Base-by-base conservation (phyloP, 2,113 vertebrate species). In the Anguilla rostrata region DNA sequence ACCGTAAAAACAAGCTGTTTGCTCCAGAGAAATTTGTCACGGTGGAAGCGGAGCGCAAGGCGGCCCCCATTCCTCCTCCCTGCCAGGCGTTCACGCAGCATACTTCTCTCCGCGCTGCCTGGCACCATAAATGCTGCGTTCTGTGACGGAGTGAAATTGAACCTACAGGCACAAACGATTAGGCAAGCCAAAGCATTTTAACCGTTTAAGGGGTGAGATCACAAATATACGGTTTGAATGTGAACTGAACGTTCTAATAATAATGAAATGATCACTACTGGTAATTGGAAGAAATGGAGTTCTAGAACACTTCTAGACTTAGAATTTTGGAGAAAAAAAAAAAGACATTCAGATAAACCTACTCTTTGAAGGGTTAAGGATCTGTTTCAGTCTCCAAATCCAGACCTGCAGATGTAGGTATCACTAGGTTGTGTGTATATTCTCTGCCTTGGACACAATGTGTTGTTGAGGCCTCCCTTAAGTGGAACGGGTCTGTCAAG, bases 1-100 rank as follows among this genome's bases (percentile, higher is more conserved):
- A 34, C 71, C 71, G 14, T 75, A 75, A 75, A 75, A 75, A 75
- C 71, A 75, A 75, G 71, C 71, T 34, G 71, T 75, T 75, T 34
- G n/a, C 71, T 34, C 6, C 71, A 75, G 71, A 75, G 71, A 34
- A 75, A 75, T 75, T 75, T 75, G 71, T 75, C 71, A 29, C n/a
- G 71, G 71, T 75, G 71, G 71, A 75, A 75, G 34, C 8, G 22
- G 71, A 75, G 71, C 71, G 34, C 71, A 34, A 75, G 71, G 71
- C 71, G 12, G 71, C 71, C 11, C 71, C 11, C 71, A 34, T 75
- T 75, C 34, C 29, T 29, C 26, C 71, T 75, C 71, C 71, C 26
- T 75, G n/a, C 71, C 71, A 34, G n/a, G 29, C 71, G 34, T 9
- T 12, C n/a, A 22, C 71, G 14, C 71, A n/a, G n/a, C 71, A 34